Conservation (phyloP, 2,888 invertebrate species). For the Andrena bicolor region DNA sequence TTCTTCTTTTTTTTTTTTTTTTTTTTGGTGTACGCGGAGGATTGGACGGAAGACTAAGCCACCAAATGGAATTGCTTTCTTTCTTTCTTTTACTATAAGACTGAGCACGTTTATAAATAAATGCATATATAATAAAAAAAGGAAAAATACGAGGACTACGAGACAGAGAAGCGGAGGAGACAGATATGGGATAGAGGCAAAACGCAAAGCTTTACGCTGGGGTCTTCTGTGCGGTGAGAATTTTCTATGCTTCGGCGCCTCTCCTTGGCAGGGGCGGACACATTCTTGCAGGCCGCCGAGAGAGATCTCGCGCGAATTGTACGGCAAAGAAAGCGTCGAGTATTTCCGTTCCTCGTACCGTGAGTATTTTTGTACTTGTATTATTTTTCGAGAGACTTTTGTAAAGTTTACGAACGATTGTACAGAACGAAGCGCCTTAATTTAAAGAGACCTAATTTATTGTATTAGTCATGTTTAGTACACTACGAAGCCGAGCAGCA, state of each 20-base stretch:
- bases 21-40: conserved; percentile 19
- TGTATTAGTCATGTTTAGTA: conserved; percentile 78
- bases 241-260: conserved; percentile 63
- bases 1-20: not conserved
- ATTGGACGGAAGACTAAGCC: conserved; percentile 58
- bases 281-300: conserved; percentile 47
- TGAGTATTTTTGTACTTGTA: conserved; percentile 82
- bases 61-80: conserved; percentile 77
- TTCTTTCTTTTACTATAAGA: conserved; percentile 78
- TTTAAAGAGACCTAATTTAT: conserved; percentile 80
- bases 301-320: conserved; percentile 67
- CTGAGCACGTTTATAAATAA: conserved; percentile 75
- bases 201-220: conserved; percentile 44
- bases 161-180: conserved; percentile 45
- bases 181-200: conserved; percentile 28
- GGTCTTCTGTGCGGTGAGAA: conserved; percentile 46
- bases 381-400: conserved; percentile 80
- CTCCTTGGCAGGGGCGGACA: conserved; percentile 55
- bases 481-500: conserved; percentile 68
- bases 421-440: conserved; percentile 75
- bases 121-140: conserved; percentile 40
- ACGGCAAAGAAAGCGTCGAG: conserved; percentile 71
- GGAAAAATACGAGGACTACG: conserved; percentile 5
- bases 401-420: conserved; percentile 71
- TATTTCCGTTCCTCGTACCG: conserved; percentile 80